Conservation (phyloP, 2,888 invertebrate species). For the Chydorus sphaericus region DNA sequence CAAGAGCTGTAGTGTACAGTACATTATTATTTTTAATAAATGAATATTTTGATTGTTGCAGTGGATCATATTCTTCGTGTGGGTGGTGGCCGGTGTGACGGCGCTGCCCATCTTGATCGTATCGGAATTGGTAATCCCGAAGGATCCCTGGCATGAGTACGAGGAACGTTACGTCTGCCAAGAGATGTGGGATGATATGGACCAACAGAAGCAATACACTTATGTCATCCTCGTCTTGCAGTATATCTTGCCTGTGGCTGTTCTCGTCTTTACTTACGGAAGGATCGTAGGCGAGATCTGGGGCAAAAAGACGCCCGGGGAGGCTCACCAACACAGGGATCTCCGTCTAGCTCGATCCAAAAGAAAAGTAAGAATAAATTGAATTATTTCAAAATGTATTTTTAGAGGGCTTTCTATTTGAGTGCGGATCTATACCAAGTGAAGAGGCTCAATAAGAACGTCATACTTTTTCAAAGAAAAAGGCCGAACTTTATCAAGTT, state of each 20-base stretch:
- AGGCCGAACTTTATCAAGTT: too few relatives aligned
- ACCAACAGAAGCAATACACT: constrained; percentile 56
- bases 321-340: constrained; percentile 69
- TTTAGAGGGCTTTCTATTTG: too few relatives aligned
- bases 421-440: too few relatives aligned
- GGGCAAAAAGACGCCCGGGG: constrained; percentile 74
- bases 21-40: background rate
- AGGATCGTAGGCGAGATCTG: constrained; percentile 74
- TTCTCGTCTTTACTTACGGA: constrained; percentile 69
- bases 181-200: constrained; percentile 50
- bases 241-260: constrained; percentile 64
- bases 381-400: too few relatives aligned
- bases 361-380: constrained; percentile 54
- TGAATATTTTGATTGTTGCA: constrained; percentile 5
- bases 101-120: constrained; percentile 67
- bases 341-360: constrained; percentile 70
- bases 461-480: too few relatives aligned
- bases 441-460: too few relatives aligned
- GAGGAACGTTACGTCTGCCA: constrained; percentile 41
- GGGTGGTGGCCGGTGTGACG: constrained; percentile 59
- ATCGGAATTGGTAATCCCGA: constrained; percentile 29
- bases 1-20: background rate
- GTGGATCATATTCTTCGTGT: constrained; percentile 51
- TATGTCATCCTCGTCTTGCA: constrained; percentile 63
- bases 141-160: constrained; percentile 9